Conservation (phyloP, 1,140 invertebrate species). For the Brachionus manjavacas region DNA sequence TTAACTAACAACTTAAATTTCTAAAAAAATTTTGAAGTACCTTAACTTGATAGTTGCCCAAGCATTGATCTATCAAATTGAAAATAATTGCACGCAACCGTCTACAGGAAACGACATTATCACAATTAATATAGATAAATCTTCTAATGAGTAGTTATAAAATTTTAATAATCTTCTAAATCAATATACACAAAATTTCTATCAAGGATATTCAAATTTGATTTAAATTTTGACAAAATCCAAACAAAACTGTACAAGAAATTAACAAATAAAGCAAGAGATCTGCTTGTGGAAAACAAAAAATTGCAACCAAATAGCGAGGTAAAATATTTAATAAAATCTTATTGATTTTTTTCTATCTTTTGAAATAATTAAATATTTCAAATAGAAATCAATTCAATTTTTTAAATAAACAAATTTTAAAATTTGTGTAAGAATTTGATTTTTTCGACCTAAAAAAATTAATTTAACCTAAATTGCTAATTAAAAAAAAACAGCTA, state of each 20-base stretch:
- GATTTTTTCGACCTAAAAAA: no score
- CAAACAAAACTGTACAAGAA: conserved; percentile 40
- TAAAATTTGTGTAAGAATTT: no score
- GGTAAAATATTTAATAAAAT: neutral
- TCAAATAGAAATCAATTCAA: no score
- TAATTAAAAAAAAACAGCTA: no score
- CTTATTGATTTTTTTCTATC: neutral
- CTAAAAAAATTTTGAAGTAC: neutral
- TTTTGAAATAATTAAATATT: no score
- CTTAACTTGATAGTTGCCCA: conserved; percentile 25
- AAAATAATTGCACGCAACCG: neutral
- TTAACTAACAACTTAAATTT: neutral
- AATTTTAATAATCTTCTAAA: no score
- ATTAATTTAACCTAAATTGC: no score
- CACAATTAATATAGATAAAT: conserved; percentile 10
- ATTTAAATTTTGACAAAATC: conserved; percentile 14
- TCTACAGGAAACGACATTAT: neutral
- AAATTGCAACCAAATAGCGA: neutral
- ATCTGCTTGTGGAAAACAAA: neutral
- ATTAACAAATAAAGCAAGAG: neutral
- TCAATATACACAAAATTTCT: neutral
- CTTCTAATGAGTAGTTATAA: neutral
- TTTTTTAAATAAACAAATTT: no score
- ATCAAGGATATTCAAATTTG: conserved; percentile 31
- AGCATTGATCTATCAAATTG: conserved; percentile 36